Conservation (phyloP, 2,113 vertebrate genomes). For the Phalacrocorax carbo region DNA sequence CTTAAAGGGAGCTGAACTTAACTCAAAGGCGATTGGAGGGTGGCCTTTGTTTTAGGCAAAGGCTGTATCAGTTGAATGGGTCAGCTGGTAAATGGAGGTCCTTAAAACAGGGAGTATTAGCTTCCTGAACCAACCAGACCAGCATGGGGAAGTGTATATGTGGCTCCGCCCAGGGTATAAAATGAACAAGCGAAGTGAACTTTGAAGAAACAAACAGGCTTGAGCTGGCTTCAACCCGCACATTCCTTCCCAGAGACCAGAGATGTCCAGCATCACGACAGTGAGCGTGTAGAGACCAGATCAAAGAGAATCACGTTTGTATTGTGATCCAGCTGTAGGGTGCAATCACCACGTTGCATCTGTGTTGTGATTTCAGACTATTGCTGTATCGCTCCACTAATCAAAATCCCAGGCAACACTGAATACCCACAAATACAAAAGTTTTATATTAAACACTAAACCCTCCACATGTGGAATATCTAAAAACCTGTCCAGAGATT, state of each 20-base stretch:
- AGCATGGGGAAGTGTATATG: fast-evolving
- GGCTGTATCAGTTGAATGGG: not conserved
- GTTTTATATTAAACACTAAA: not conserved
- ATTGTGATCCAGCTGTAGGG: not conserved
- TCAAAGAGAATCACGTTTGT: not conserved
- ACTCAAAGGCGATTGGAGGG: not conserved
- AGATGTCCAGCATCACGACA: fast-evolving
- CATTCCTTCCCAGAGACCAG: not conserved
- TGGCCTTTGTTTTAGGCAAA: not conserved
- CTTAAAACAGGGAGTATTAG: not conserved
- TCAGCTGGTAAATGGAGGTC: not conserved
- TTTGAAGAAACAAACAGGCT: not conserved
- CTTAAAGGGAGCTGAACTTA: not conserved
- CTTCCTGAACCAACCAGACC: not conserved
- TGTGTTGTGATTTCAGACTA: not conserved
- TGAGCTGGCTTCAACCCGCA: not conserved
- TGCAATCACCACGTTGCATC: not conserved
- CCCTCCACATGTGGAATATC: not conserved
- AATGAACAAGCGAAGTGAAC: not conserved
- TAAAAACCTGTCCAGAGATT: not conserved
- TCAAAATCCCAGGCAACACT: not conserved
- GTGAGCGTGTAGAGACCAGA: not conserved
- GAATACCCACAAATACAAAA: not conserved
- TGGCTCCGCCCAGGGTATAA: not conserved
- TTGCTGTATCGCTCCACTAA: not conserved